Evolutionary conservation across 2,888 invertebrate species (phyloP), one percentile per base, ranked within the genome.

Genomic region (Kryphioiulus occultus): DNA sequence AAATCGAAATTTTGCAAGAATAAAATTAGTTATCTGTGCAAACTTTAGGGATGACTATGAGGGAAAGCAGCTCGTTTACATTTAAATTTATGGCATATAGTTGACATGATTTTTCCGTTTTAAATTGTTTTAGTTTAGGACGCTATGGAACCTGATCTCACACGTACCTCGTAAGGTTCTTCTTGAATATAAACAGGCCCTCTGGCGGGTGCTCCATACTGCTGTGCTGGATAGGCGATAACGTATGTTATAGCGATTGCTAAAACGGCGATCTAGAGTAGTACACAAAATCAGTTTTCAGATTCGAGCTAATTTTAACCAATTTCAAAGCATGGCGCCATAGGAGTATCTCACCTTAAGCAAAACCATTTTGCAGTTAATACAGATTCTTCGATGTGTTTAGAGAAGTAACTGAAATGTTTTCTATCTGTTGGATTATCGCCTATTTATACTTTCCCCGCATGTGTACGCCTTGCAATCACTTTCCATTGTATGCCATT

Each of bases 281-380:
- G n/a, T 5, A 78, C 26, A 30, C 0, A 32, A 78, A 78, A 78
- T 30, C 2, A 78, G 26, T 30, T 78, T 26, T 78, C 15, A 32
- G 9, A 30, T 78, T 78, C 30, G 17, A 78, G 30, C 17, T 17
- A 32, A 30, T 32, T 32, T 9, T 15, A 30, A 19, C 5, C 26
- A 78, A 78, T 30, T 78, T 78, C 30, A 30, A 30, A 12, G 30
- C 30, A 26, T 12, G 26, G 30, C 78, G 30, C 30, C 30, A 17
- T 32, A 2, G 26, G 26, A 32, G 17, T 32, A 78, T 30, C 78
- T 78, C 30, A 78, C 78, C 78, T 78, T 78, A 78, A 78, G 78
- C 78, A 78, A 30, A 78, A 78, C 78, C 78, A 78, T 78, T 78
- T 78, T 78, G 78, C 30, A 78, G 30, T 10, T 78, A 12, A 26